These are phyloP conservation scores for Leucoraja erinaceus DNA, from an alignment of 2,113 vertebrate genomes.

Conservation along the genomic window DNA sequence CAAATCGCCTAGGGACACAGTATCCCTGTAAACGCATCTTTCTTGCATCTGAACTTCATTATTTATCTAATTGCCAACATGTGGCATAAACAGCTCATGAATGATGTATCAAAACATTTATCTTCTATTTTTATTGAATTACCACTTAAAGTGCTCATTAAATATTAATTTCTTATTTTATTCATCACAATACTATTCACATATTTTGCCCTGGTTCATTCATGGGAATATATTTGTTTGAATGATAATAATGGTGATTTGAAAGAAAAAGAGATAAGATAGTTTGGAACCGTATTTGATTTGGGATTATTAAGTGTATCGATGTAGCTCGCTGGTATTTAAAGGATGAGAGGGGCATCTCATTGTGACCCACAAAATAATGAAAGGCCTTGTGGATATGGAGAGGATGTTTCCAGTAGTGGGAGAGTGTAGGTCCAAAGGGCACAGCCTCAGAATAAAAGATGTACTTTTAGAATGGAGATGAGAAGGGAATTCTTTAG, in stretches of 20 bases:
- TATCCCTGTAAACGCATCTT: background rate
- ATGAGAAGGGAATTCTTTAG: too few species aligned
- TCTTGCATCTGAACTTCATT: constrained; percentile 26
- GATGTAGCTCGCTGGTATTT: too few species aligned
- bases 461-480: too few species aligned
- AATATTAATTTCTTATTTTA: background rate
- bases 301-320: background rate
- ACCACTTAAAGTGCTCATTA: background rate
- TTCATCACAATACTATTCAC: background rate
- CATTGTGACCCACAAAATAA: too few species aligned
- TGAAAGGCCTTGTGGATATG: too few species aligned
- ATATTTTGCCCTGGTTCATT: background rate
- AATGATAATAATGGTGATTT: background rate
- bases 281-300: background rate
- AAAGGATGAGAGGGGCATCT: too few species aligned
- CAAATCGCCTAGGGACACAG: background rate
- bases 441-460: too few species aligned
- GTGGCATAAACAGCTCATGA: background rate
- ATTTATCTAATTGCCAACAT: constrained; percentile 3
- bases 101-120: background rate
- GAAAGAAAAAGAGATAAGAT: background rate
- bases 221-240: background rate
- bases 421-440: too few species aligned
- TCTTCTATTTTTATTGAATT: background rate
- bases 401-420: too few species aligned